These are phyloP conservation scores for Echinometra lucunter DNA, from an alignment of 53 echinoderm and acorn worm species.

Conservation along the genomic window DNA sequence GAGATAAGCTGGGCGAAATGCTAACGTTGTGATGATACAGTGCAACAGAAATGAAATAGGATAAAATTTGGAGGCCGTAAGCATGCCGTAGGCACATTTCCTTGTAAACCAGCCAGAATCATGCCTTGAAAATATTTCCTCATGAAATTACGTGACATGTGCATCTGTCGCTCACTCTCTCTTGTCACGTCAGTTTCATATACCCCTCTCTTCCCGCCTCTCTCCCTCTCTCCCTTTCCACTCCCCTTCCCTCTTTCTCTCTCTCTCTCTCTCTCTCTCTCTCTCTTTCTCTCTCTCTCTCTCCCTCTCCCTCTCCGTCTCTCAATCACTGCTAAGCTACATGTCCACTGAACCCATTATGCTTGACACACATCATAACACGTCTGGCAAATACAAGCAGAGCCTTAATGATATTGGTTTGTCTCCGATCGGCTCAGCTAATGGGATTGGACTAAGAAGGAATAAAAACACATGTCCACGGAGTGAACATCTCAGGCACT, in stretches of 20 bases:
- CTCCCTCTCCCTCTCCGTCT: neutral
- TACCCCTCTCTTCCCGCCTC: neutral
- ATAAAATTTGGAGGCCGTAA: too few species aligned
- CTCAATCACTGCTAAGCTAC: neutral
- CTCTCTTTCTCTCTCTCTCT: too few species aligned
- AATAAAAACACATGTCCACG: neutral
- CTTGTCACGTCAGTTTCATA: too few species aligned
- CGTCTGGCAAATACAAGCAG: slow-evolving; percentile 12
- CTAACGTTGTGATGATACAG: neutral
- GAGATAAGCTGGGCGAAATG: neutral
- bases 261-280: too few species aligned
- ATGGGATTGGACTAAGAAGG: neutral
- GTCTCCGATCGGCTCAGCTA: neutral
- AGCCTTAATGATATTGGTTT: slow-evolving; percentile 31
- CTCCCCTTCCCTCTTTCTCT: too few species aligned
- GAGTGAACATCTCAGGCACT: neutral
- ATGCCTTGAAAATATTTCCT: too few species aligned
- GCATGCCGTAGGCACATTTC: too few species aligned
- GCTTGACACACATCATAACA: slow-evolving; percentile 21
- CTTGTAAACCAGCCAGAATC: too few species aligned
- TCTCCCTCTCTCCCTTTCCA: neutral
- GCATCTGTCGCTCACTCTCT: too few species aligned
- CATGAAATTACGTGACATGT: too few species aligned
- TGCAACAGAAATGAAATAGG: neutral
- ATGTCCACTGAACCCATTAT: neutral